A percentile compares a stretch with the other conserved stretches of the same genome.
Conservation (phyloP, 2,113 vertebrate genomes). For the Myotis davidii region DNA sequence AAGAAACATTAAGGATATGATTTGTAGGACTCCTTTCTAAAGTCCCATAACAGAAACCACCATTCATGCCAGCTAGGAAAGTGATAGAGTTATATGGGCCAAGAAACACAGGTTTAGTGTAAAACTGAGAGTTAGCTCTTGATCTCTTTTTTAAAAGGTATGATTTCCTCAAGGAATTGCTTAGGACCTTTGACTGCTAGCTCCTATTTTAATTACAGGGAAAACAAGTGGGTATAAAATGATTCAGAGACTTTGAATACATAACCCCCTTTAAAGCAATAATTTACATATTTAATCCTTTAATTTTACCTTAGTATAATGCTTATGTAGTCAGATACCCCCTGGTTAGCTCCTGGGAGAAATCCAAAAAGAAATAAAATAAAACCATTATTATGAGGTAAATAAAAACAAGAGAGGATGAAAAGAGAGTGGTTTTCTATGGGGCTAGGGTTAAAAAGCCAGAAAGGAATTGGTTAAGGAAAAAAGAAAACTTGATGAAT, state of each 20-base stretch:
- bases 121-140: not conserved
- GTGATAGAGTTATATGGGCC: not conserved
- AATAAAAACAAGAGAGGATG: not conserved
- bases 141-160: not conserved
- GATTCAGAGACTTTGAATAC: not conserved
- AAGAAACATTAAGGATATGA: not conserved
- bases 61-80: not conserved
- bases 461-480: not conserved
- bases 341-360: not conserved
- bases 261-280: not conserved
- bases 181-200: not conserved
- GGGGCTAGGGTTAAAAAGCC: not conserved
- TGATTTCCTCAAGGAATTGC: not conserved
- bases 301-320: conserved; percentile 31
- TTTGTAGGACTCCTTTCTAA: not conserved
- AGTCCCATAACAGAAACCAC: not conserved
- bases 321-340: not conserved
- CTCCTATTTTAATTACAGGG: not conserved
- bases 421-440: not conserved
- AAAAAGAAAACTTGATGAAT: conserved; percentile 12
- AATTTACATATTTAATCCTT: conserved; percentile 42
- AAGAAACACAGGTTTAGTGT: not conserved
- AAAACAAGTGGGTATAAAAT: not conserved
- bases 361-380: not conserved
- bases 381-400: not conserved